These are phyloP conservation scores for Oryzias melastigma DNA, from an alignment of 2,113 vertebrate species.

Conservation along the genomic window DNA sequence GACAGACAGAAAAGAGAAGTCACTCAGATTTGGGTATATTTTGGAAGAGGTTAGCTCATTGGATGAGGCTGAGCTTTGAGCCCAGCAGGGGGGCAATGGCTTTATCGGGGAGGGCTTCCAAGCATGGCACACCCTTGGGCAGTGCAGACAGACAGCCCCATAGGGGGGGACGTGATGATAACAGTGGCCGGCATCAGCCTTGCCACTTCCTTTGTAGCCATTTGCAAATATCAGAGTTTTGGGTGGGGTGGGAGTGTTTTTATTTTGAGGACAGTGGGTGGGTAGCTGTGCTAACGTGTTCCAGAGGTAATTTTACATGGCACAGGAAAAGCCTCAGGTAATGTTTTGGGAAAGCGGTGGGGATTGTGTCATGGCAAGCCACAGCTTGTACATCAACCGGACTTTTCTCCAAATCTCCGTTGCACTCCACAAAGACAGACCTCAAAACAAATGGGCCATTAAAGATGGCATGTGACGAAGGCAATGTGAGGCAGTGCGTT, in stretches of 20 bases:
- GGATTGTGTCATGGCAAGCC: conserved; percentile 55
- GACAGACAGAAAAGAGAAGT: conserved; percentile 62
- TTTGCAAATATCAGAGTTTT: conserved; percentile 73
- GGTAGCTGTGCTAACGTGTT: conserved; percentile 57
- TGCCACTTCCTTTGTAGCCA: conserved; percentile 62
- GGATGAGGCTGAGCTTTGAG: conserved; percentile 27
- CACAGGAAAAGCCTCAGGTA: conserved; percentile 75
- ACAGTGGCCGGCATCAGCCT: conserved; percentile 68
- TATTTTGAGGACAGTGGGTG: conserved; percentile 54
- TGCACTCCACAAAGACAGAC: conserved; percentile 56
- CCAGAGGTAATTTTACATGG: conserved; percentile 66
- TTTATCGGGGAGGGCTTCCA: conserved; percentile 59
- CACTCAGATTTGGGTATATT: conserved; percentile 63
- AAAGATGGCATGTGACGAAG: conserved; percentile 70
- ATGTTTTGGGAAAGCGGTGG: conserved; percentile 52
- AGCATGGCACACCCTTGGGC: conserved; percentile 51
- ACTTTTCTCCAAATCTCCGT: conserved; percentile 68
- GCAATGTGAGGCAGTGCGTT: conserved; percentile 48
- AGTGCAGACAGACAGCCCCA: conserved; percentile 46
- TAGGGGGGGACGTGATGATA: conserved; percentile 57
- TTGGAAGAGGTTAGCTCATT: conserved; percentile 30
- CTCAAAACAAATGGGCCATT: conserved; percentile 54
- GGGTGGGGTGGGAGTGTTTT: conserved; percentile 58
- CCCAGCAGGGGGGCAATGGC: conserved; percentile 55
- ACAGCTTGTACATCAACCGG: conserved; percentile 64